A percentile compares a stretch with the other conserved stretches of the same genome.
phyloP scores from a whole-genome alignment of 2,888 invertebrate species.

The Helobdella robusta region DNA sequence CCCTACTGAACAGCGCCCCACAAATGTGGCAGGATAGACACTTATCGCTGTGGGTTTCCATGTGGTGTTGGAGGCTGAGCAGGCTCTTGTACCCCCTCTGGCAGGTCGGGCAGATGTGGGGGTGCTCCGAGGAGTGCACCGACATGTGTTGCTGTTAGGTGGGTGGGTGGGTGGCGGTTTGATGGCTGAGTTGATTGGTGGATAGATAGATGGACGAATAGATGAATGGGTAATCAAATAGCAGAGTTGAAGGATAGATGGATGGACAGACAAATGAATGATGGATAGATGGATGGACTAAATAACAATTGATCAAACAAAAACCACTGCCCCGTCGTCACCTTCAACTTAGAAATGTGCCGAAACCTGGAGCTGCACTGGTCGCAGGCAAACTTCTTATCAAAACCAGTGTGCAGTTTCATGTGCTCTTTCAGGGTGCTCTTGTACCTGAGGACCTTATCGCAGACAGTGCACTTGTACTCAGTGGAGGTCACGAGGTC shows the following conservation, averaged over 20 bases:
- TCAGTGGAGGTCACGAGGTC: no score
- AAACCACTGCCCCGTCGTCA: no score
- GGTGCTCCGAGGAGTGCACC: background rate
- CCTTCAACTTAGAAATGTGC: no score
- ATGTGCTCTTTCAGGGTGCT: background rate
- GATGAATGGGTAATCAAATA: no score
- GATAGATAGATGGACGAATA: no score
- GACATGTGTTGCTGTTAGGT: background rate
- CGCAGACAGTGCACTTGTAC: background rate
- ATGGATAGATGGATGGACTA: no score
- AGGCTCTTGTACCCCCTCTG: background rate
- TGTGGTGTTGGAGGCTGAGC: background rate
- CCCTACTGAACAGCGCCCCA: background rate
- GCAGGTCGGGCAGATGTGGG: background rate
- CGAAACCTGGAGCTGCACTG: background rate
- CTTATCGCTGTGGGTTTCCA: background rate
- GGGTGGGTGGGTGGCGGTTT: no score
- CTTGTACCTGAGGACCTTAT: background rate
- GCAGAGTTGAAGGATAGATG: no score
- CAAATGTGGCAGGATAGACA: background rate
- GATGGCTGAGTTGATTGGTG: no score
- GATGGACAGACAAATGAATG: no score
- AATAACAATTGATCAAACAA: no score
- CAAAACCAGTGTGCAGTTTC: background rate
- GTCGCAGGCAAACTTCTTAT: background rate